A percentile compares a stretch with the other conserved stretches of the same genome.
These are phyloP conservation scores for Agelaius phoeniceus DNA, from an alignment of 2,113 vertebrate genomes.

Conservation along the genomic window DNA sequence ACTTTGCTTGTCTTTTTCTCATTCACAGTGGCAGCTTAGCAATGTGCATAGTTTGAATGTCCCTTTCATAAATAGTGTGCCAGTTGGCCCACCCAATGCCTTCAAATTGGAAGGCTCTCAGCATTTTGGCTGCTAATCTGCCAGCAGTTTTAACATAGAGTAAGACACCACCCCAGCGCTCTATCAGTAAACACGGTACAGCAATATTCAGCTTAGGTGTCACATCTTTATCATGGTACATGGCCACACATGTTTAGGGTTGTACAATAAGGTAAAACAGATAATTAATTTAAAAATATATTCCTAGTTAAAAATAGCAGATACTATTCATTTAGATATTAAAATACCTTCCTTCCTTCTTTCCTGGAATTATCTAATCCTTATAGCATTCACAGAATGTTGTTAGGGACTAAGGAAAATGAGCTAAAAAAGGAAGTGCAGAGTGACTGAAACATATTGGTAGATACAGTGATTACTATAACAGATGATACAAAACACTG, in stretches of 20 bases:
- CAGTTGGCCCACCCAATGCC: constrained; percentile 20
- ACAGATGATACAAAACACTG: background rate
- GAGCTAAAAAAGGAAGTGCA: background rate
- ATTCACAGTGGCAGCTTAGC: constrained; percentile 29
- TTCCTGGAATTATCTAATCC: background rate
- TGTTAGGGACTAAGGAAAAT: background rate
- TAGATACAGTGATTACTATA: constrained; percentile 17
- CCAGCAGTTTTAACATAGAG: background rate
- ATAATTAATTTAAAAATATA: background rate
- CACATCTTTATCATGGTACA: background rate
- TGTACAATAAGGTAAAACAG: background rate
- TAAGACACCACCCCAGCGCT: background rate
- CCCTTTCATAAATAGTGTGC: background rate
- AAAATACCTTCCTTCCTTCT: accelerated
- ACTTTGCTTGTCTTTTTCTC: constrained; percentile 21
- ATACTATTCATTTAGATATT: background rate
- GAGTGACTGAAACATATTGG: background rate
- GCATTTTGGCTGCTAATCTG: constrained; percentile 4
- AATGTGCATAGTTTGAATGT: background rate
- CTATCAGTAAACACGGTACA: background rate
- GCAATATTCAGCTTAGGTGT: background rate
- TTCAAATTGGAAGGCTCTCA: constrained; percentile 27
- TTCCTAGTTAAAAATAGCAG: background rate
- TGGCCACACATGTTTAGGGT: background rate
- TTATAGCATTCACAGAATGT: background rate